Base-by-base conservation (phyloP, 2,113 vertebrate species). In the Archilochus colubris region DNA sequence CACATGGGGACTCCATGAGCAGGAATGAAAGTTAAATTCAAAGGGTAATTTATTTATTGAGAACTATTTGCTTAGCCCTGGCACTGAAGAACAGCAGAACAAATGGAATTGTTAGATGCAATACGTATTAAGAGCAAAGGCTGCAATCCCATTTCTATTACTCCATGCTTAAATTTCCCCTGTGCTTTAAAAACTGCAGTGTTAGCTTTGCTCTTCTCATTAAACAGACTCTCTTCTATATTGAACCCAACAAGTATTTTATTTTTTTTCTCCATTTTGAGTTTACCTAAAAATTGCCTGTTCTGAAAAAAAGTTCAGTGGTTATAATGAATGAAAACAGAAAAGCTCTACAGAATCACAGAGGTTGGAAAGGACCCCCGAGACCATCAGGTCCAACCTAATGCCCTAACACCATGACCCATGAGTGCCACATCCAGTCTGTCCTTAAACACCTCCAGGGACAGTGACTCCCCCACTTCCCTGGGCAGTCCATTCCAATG, bases 61-160 rank as follows among this genome's bases (percentile, higher is more conserved):
- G 7, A 88, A 80, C 70, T 95, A 91, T 96, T 96, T 95, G 55
- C 74, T 96, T 96, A 93, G 91, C 51, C 66, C 74, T 66, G 70
- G 30, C 86, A 85, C 95, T 73, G 89, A 76, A 95, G 86, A 93
- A 82, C 94, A 92, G 86, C 1, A 44, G 93, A 96, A 93, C 91
- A 94, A 97, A 96, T 96, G 76, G 72, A 90, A 95, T 86, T 91
- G 91, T 95, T 83, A 94, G 91, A 94, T 80, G 82, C 85, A 96
- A 94, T 82, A 93, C 0, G 1, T 86, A 94, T 86, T 91, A 95
- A 63, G 87, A 95, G 88, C 87, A 93, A 94, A 93, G 76, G 33
- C 87, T 94, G 61, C 89, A 97, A 95, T 80, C 68, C 31, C 27
- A 80, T 85, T 80, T 46, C 64, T 61, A 68, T 43, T 79, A 72